Evolutionary conservation across 2,888 invertebrate species (phyloP).

Genomic region (Geotrupes spiniger): DNA sequence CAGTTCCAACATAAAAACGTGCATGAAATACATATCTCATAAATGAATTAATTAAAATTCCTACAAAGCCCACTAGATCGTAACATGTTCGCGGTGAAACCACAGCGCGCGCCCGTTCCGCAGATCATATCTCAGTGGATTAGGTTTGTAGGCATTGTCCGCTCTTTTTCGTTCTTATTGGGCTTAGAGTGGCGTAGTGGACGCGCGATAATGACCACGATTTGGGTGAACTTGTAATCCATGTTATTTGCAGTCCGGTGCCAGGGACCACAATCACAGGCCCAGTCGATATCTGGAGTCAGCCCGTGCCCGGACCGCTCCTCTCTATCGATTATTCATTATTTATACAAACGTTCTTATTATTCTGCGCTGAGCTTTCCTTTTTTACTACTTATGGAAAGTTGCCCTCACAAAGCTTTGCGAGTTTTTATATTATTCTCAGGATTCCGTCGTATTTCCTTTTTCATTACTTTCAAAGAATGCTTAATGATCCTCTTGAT

Average conservation of each 20-base stretch:
- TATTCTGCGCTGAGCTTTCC: slow-evolving; percentile 47
- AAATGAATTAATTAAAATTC: slow-evolving; percentile 18
- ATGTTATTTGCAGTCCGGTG: slow-evolving; percentile 35
- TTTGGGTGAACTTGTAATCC: slow-evolving; percentile 30
- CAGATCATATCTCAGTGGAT: slow-evolving; percentile 5
- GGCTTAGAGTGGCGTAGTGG: slow-evolving; percentile 10
- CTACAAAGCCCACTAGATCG: slow-evolving; percentile 7
- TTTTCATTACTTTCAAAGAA: slow-evolving; percentile 19
- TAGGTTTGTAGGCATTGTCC: slow-evolving; percentile 5
- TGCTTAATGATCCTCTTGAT: slow-evolving; percentile 22
- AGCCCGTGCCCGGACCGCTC: slow-evolving; percentile 47
- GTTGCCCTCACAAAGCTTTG: slow-evolving; percentile 23
- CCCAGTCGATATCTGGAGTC: slow-evolving; percentile 51
- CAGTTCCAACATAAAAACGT: slow-evolving; percentile 10
- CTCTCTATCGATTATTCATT: slow-evolving; percentile 51
- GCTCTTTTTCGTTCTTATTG: slow-evolving; percentile 1
- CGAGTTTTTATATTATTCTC: slow-evolving; percentile 25
- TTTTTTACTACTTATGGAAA: slow-evolving; percentile 40
- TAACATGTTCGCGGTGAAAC: slow-evolving; percentile 3
- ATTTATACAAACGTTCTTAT: slow-evolving; percentile 52
- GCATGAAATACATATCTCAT: slow-evolving; percentile 13
- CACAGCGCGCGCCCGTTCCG: slow-evolving; percentile 9
- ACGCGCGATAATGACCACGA: slow-evolving; percentile 27
- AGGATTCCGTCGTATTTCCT: slow-evolving; percentile 17
- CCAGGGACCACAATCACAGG: slow-evolving; percentile 37